Evolutionary conservation across 2,113 vertebrate genomes (phyloP).

Genomic region (Microcebus ravelobensis): DNA sequence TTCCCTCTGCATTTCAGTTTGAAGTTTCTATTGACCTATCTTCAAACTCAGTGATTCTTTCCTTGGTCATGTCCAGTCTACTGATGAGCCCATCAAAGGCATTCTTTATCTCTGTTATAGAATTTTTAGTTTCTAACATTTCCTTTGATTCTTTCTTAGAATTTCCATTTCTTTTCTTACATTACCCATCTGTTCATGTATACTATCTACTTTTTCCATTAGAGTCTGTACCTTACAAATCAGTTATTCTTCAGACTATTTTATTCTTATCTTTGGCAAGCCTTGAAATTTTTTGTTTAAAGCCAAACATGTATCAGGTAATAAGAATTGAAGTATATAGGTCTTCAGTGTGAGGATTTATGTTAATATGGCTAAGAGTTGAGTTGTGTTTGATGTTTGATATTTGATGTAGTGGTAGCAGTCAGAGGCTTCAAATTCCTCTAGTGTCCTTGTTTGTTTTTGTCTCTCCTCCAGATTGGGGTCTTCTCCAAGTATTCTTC

Average conservation of each 20-base stretch:
- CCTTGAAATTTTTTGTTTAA: background rate
- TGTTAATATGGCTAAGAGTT: background rate
- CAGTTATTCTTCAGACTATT: background rate
- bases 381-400: background rate
- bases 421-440: background rate
- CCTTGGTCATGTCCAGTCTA: background rate
- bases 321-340: background rate
- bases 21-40: background rate
- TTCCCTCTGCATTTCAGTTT: background rate
- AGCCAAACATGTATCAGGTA: background rate
- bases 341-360: background rate
- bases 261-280: background rate
- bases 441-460: background rate
- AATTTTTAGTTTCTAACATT: background rate
- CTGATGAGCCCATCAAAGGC: background rate
- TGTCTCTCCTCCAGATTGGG: background rate
- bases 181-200: background rate
- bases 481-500: background rate
- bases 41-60: background rate
- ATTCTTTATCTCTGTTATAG: background rate
- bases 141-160: conserved; percentile 29
- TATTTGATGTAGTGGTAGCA: background rate
- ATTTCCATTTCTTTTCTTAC: background rate
- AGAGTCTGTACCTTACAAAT: background rate
- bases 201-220: background rate